Conservation (phyloP, 2,113 vertebrate species). For the Penelope pileata region DNA sequence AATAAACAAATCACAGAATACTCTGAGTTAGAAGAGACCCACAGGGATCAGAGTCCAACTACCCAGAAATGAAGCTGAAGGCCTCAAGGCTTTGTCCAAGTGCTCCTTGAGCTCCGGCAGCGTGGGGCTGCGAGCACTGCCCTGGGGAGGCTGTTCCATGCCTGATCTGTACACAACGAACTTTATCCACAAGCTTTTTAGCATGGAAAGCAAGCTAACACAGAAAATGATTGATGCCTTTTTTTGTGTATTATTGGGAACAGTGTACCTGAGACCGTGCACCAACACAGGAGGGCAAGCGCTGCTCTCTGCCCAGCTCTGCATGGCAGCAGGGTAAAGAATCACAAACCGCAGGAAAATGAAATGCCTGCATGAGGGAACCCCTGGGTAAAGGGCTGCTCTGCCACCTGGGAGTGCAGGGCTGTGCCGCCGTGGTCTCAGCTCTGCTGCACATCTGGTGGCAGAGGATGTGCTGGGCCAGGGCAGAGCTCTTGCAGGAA, state of each 20-base stretch:
- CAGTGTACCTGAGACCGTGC: not conserved
- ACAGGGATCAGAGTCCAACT: not conserved
- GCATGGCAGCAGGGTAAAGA: rapidly evolving
- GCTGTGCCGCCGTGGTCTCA: not conserved
- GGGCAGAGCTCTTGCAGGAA: rapidly evolving
- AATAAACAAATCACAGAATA: not conserved
- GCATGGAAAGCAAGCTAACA: rapidly evolving
- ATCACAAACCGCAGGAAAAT: not conserved
- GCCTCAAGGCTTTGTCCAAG: not conserved
- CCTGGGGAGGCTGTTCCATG: no score
- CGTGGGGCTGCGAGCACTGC: no score
- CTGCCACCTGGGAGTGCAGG: rapidly evolving
- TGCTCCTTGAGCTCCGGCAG: not conserved
- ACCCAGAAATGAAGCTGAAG: no score
- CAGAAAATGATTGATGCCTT: rapidly evolving
- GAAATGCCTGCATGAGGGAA: not conserved
- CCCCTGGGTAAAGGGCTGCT: not conserved
- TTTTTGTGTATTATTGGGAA: rapidly evolving
- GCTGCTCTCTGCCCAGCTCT: not conserved
- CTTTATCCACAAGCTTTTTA: not conserved
- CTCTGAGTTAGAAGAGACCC: not conserved
- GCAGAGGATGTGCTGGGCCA: not conserved
- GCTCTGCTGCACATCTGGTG: rapidly evolving
- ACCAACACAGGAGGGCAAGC: not conserved
- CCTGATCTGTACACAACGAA: not conserved